Base-by-base conservation (phyloP, 2,797 vertebrate genomes). In the Enteromius paludinosus region DNA sequence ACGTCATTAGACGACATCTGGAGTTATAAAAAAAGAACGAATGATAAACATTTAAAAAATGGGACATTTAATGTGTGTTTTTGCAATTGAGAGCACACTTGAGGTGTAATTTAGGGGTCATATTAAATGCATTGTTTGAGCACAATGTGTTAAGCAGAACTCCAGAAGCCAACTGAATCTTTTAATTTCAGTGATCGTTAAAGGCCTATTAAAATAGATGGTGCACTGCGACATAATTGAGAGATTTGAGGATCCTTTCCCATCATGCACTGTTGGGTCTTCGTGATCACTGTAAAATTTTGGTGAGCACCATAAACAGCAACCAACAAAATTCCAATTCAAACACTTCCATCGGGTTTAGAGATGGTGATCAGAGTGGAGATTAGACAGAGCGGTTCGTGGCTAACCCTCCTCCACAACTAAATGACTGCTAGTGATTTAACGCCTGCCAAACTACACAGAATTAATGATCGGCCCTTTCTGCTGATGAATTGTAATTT, bases 401-500 rank as follows among this genome's bases (percentile, higher is more conserved):
- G 78, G 80, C 83, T 81, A 78, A 83, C 79, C 70, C 84, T 83
- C 81, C 77, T 84, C 73, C 83, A 84, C 73, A 71, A 66, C 84
- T 49, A 89, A 90, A 93, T 90, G 87, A 92, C 89, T 91, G 91
- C 89, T 89, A 92, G 91, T 89, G 90, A 92, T 94, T 93, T 90
- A 86, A 81, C 89, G 91, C 90, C 90, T 91, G 91, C 90, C 91
- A 89, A 90, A 91, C 92, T 89, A 87, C 89, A 90, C 90, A 91
- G 88, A 93, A 92, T 93, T 92, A 94, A 91, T 93, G 93, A 94
- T 90, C 91, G 92, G 88, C 92, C 91, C 91, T 93, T 91, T 93
- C 93, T 94, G 92, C 92, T 94, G 94, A 94, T 95, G 94, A 95
- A 95, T 95, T 93, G 92, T 95, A 93, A 95, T 95, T 94, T 93